Base-by-base conservation (phyloP, 1,140 invertebrate genomes). In the Leptoteleia sp. region DNA sequence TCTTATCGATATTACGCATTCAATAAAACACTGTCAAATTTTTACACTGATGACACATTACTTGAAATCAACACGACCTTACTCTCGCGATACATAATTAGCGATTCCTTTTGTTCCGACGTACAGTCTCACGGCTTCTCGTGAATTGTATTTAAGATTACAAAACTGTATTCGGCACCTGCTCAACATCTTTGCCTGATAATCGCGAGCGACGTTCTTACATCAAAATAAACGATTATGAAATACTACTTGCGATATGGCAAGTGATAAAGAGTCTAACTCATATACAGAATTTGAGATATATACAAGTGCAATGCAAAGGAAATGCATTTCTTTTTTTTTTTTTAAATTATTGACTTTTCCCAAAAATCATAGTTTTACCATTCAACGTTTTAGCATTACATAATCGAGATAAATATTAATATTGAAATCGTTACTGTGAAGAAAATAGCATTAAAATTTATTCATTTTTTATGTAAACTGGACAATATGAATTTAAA, bases 1-100 rank as follows among this genome's bases (percentile, higher is more conserved):
- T n/a, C 22, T 43, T 55, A 38, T 61, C 37, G 47, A 55, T 72
- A 35, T 57, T 64, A 35, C 59, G 25, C 50, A 11, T 57, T 45
- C 12, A 43, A 48, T 54, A 29, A 54, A 62, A 76, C 47, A 42
- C 35, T 9, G 38, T 47, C 12, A 25, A 59, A 37, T 54, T 5
- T 62, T 50, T 43, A 12, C 19, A 25, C 16, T 33, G 15, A 54
- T 13, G 35, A 43, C 54, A 45, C 27, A 42, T 17, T 72, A 31
- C 0, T 17, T 11, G 52, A 71, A 73, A 62, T 61, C 19, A 50
- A 55, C 62, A 61, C 15, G 16, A 7, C 35, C 45, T 71, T 61
- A 29, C 40, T 31, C 5, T 33, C 13, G 13, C n/a, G 40, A 55
- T 40, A 43, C 40, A 67, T 47, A 31, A 15, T 17, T 16, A 9